Base-by-base conservation (phyloP, 2,888 invertebrate genomes). In the Leucania comma region DNA sequence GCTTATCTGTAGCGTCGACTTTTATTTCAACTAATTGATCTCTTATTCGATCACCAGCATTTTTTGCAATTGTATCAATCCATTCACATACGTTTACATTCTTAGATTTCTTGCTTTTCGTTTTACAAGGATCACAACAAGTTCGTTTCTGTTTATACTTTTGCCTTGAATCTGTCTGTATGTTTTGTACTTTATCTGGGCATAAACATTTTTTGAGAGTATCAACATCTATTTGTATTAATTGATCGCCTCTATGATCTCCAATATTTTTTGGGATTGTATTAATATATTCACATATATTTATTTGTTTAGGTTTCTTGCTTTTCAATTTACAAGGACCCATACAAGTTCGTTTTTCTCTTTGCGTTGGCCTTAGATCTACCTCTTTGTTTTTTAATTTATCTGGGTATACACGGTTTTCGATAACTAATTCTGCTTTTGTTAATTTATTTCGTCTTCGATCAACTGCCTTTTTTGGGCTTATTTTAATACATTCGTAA, bases 121-220 rank as follows among this genome's bases (percentile, higher is more conserved):
- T 83, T 24, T 86, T 68, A 72, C 75, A 86, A 38, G 86, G 87
- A 69, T 89, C 89, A 61, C 86, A 70, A 64, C 89, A 90, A 58
- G 78, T 76, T 22, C 68, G 58, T 22, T 77, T 60, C 10, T 20
- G 24, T 62, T 32, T 42, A 20, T 24, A 2, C 17, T n/a, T 58
- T 58, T 38, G 38, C 35, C 29, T 58, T 42, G 61, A 3, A 24
- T 66, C 48, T n/a, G 9, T 35, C 17, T 90, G 75, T 74, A 85
- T 87, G 4, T 80, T 29, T 75, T 82, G 84, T 46, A 90, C 78
- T 81, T 90, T 89, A 26, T 66, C 72, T 5, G 85, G 59, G 70
- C 90, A 90, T 42, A 89, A 65, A 20, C n/a, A 32, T 32, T 26
- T 56, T 32, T 32, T 32, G 2, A 29, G 10, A 12, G n/a, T 5